Evolutionary conservation across 2,113 vertebrate species (phyloP).

Genomic region (Spea bombifrons): DNA sequence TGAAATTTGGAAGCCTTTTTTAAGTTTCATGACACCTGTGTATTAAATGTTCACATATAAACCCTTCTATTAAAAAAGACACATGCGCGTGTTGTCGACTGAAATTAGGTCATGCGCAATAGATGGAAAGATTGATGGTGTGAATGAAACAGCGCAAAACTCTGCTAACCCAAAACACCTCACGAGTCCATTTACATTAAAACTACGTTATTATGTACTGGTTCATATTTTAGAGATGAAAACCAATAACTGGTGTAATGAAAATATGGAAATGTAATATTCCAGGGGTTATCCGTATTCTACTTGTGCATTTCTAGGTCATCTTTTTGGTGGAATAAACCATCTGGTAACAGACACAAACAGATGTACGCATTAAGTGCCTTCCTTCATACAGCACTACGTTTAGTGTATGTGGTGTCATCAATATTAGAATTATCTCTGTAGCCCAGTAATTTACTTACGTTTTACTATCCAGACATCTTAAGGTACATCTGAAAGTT

Average conservation of each 20-base stretch:
- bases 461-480: neutral
- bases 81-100: neutral
- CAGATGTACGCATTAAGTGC: constrained; percentile 12
- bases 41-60: neutral
- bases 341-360: constrained; percentile 3
- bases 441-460: neutral
- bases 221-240: neutral
- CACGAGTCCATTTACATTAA: neutral
- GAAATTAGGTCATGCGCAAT: neutral
- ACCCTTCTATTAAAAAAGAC: neutral
- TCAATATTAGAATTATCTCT: constrained; percentile 26
- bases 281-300: neutral
- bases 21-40: constrained; percentile 7
- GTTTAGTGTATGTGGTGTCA: constrained; percentile 3
- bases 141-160: neutral
- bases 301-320: neutral
- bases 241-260: too few relatives aligned
- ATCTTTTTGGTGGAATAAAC: neutral
- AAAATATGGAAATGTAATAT: too few relatives aligned
- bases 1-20: constrained; percentile 1
- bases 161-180: neutral
- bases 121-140: neutral
- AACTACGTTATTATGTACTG: neutral
- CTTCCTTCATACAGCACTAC: neutral
- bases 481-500: constrained; percentile 22